Evolutionary conservation across 2,888 invertebrate species (phyloP), one percentile per base, ranked within the genome.

Genomic region (Meteorus cinctellus): DNA sequence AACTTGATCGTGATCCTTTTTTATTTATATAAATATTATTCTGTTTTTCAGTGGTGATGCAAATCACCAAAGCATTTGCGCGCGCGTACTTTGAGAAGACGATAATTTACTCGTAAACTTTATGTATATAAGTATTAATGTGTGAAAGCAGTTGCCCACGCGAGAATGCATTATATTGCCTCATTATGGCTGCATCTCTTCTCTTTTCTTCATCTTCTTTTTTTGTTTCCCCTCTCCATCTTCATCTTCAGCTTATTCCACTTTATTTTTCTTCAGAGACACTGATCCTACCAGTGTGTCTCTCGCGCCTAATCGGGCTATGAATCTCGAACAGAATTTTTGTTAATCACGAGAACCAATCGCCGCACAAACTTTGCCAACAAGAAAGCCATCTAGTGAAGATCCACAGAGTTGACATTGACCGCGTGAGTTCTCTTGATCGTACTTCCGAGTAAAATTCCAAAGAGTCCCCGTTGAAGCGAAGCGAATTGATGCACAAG

Each of bases 161-260:
- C 72, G 65, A 31, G 60, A 72, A 65, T 60, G 60, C 71, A 72
- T 72, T 72, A 51, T 72, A 72, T 72, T 72, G 72, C 34, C 72
- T 73, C 59, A 66, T 73, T 66, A 66, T 73, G 55, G 19, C 60
- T 41, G 48, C 45, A 34, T n/a, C 34, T 66, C 36, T 34, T 12
- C 31, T 10, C 41, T 14, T 36, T n/a, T 41, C 16, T 24, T 14
- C 66, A 24, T 36, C 12, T 27, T 10, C 24, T 19, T 66, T 66
- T 66, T 66, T 66, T 1, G 1, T 41, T 19, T 14, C n/a, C 19
- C 19, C 8, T 36, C 24, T 51, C n/a, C n/a, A n/a, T 16, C n/a
- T 51, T 34, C 36, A 34, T 51, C n/a, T 68, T 68, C 27, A 27
- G 8, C 48, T 48, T 27, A 34, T 69, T 12, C 59, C 34, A 16